These are phyloP conservation scores for Dromaius novaehollandiae DNA, from an alignment of 2,113 vertebrate species.

Conservation along the genomic window DNA sequence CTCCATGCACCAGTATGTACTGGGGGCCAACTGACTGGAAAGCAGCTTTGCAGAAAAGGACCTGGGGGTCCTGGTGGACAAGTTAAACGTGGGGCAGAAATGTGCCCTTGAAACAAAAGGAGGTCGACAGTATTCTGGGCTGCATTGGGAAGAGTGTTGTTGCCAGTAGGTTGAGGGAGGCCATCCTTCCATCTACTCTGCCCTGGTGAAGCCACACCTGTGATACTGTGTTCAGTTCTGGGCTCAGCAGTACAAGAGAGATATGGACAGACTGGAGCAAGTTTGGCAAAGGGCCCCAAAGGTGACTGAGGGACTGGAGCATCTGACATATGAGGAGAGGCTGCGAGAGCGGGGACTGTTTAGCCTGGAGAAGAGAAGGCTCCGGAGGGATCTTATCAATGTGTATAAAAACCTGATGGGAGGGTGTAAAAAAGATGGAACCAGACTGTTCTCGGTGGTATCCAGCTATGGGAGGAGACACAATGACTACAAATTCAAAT, in stretches of 20 bases:
- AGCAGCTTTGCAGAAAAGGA: too few relatives aligned
- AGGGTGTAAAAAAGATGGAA: not conserved
- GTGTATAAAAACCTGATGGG: not conserved
- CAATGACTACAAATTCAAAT: not conserved
- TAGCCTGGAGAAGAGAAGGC: not conserved
- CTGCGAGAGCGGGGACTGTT: not conserved
- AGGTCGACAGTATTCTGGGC: not conserved
- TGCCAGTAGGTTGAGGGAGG: not conserved
- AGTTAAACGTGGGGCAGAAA: too few relatives aligned
- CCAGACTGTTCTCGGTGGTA: not conserved
- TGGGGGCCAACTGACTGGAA: not conserved
- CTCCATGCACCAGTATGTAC: not conserved
- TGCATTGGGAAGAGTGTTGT: not conserved
- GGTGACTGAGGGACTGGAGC: not conserved
- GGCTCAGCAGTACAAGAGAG: not conserved
- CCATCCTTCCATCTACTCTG: not conserved
- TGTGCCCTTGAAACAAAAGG: not conserved
- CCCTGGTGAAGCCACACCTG: fast-evolving
- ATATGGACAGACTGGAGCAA: not conserved
- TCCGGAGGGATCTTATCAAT: not conserved
- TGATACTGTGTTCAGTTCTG: not conserved
- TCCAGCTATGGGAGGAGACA: not conserved
- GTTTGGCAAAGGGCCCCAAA: not conserved
- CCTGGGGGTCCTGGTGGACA: too few relatives aligned
- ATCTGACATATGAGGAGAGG: not conserved